Percentiles rank a stretch among this genome's conserved stretches.
phyloP scores from a whole-genome alignment of 2,797 vertebrate species.

The Tragelaphus eurycerus region DNA sequence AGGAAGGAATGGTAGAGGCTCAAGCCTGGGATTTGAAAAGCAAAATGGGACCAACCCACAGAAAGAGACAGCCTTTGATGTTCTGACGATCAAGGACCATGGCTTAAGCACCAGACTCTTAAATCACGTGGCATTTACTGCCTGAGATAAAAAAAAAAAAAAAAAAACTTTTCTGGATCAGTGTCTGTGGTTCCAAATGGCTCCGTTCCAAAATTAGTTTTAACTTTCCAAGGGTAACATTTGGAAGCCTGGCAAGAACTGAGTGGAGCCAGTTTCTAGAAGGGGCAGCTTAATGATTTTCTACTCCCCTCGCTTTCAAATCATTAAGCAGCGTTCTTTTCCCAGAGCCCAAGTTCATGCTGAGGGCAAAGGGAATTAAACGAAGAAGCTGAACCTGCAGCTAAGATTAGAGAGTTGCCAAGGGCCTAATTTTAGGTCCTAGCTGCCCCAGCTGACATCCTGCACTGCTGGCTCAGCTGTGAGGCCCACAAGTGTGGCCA shows the following conservation, averaged over 20 bases:
- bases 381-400: constrained; percentile 74
- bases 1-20: constrained; percentile 58
- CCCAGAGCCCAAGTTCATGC: constrained; percentile 71
- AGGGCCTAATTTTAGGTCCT: constrained; percentile 74
- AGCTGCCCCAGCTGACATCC: constrained; percentile 60
- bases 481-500: constrained; percentile 5
- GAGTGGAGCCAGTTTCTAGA: constrained; percentile 44
- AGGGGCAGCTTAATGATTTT: constrained; percentile 65
- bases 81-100: constrained; percentile 52
- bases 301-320: background rate
- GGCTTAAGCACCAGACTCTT: constrained; percentile 74
- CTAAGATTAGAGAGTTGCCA: constrained; percentile 76
- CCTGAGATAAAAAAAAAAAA: constrained; percentile 33
- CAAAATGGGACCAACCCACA: constrained; percentile 39
- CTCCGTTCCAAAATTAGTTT: constrained; percentile 66
- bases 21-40: constrained; percentile 53
- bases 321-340: constrained; percentile 51
- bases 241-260: constrained; percentile 26
- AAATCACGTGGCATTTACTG: constrained; percentile 73
- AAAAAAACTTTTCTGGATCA: constrained; percentile 51
- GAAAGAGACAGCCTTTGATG: constrained; percentile 67
- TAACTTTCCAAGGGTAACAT: constrained; percentile 63
- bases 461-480: background rate
- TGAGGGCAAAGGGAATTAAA: constrained; percentile 69
- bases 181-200: constrained; percentile 61